Conservation (phyloP, 2,888 invertebrate species). For the Agrochola lota region DNA sequence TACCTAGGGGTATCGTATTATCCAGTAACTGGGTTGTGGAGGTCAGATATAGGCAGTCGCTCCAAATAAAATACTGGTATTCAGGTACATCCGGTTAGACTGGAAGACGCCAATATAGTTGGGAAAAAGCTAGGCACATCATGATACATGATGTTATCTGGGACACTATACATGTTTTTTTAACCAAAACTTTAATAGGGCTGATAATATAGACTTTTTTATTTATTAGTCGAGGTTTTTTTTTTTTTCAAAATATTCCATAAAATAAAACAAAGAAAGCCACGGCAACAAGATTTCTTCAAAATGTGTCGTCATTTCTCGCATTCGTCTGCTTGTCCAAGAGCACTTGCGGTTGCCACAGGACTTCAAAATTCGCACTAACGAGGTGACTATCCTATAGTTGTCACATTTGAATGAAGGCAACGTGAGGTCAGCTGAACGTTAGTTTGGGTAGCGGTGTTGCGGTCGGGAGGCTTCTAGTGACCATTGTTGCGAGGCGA, state of each 20-base stretch:
- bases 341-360: conserved; percentile 69
- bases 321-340: conserved; percentile 55
- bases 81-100: too few species aligned
- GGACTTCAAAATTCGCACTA: conserved; percentile 75
- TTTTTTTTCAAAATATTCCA: background rate
- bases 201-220: background rate
- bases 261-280: background rate
- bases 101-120: too few species aligned
- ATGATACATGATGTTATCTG: background rate
- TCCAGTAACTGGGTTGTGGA: too few species aligned
- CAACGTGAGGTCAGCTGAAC: conserved; percentile 73
- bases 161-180: background rate
- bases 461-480: conserved; percentile 58
- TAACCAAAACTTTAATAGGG: background rate
- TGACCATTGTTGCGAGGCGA: conserved; percentile 62
- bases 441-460: conserved; percentile 57
- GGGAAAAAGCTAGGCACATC: too few species aligned
- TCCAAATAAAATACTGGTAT: too few species aligned
- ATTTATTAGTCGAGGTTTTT: background rate
- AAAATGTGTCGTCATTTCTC: conserved; percentile 51
- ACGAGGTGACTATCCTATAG: conserved; percentile 75
- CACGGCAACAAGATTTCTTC: conserved; percentile 32
- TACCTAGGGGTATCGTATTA: too few species aligned
- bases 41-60: too few species aligned
- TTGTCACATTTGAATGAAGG: conserved; percentile 77